Conservation (phyloP, 1,140 invertebrate species). For the Stratiolaelaps scimitus region DNA sequence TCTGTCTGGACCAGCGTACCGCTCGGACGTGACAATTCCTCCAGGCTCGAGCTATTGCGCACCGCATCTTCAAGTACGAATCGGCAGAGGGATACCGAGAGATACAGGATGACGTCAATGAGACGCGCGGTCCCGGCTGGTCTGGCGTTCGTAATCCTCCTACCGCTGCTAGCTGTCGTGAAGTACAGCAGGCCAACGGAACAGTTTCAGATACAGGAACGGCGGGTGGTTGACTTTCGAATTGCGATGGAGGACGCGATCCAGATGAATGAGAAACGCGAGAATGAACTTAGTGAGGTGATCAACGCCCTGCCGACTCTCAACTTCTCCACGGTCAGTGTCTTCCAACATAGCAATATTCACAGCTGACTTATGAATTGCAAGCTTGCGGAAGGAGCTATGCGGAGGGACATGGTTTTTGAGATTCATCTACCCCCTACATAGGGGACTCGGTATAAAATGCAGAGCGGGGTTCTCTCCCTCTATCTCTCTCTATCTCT, state of each 20-base stretch:
- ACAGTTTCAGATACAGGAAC: neutral
- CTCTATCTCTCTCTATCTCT: too few species aligned
- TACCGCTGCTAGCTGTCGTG: slow-evolving; percentile 10
- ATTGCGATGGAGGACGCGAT: neutral
- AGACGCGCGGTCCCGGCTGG: neutral
- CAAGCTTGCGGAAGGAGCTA: too few species aligned
- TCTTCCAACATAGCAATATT: neutral
- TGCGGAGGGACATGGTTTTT: too few species aligned
- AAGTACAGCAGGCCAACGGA: neutral
- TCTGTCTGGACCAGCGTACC: too few species aligned
- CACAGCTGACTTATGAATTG: too few species aligned
- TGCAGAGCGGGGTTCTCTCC: too few species aligned
- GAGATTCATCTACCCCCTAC: too few species aligned
- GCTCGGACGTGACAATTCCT: too few species aligned
- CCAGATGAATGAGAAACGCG: neutral
- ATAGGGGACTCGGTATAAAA: too few species aligned
- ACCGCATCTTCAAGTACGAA: too few species aligned
- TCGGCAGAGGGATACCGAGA: too few species aligned
- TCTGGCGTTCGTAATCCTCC: neutral
- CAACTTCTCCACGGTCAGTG: neutral
- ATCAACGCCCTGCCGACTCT: neutral
- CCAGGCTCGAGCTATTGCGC: too few species aligned
- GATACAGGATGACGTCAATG: neutral
- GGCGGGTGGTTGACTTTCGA: neutral
- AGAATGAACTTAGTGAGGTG: slow-evolving; percentile 1